These are phyloP conservation scores for Lepidurus arcticus DNA, from an alignment of 1,140 invertebrate genomes.

Conservation along the genomic window DNA sequence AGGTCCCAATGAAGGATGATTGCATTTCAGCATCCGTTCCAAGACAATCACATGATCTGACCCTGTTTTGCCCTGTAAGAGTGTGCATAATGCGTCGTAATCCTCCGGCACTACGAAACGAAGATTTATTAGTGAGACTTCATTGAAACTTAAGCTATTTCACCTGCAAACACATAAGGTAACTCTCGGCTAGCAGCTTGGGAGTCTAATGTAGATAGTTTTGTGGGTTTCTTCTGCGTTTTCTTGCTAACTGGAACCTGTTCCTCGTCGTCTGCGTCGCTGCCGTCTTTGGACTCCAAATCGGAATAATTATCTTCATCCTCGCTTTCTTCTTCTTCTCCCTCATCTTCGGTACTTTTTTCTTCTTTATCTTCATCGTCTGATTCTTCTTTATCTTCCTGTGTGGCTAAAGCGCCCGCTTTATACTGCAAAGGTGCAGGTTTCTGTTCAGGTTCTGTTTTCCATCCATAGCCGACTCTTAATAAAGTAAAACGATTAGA, in stretches of 20 bases:
- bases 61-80: conserved; percentile 55
- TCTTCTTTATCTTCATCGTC: conserved; percentile 36
- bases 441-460: conserved; percentile 35
- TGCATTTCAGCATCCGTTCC: conserved; percentile 76
- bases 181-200: conserved; percentile 13
- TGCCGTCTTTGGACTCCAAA: conserved; percentile 37
- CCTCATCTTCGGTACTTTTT: conserved; percentile 19
- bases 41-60: conserved; percentile 63
- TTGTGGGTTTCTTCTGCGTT: not conserved
- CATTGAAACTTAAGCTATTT: not conserved
- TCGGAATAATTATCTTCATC: conserved; percentile 32
- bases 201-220: not conserved
- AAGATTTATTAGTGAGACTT: not conserved
- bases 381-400: conserved; percentile 42
- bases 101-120: conserved; percentile 54
- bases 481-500: conserved; percentile 35
- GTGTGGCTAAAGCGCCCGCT: conserved; percentile 33
- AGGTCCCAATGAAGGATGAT: conserved; percentile 67
- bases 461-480: conserved; percentile 37
- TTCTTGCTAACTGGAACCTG: conserved; percentile 27
- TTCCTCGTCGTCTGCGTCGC: conserved; percentile 42
- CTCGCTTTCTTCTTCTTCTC: conserved; percentile 36
- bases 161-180: conserved; percentile 6
- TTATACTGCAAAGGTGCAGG: conserved; percentile 32
- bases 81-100: conserved; percentile 59